Conservation (phyloP, 2,888 invertebrate genomes). For the Alitta virens region DNA sequence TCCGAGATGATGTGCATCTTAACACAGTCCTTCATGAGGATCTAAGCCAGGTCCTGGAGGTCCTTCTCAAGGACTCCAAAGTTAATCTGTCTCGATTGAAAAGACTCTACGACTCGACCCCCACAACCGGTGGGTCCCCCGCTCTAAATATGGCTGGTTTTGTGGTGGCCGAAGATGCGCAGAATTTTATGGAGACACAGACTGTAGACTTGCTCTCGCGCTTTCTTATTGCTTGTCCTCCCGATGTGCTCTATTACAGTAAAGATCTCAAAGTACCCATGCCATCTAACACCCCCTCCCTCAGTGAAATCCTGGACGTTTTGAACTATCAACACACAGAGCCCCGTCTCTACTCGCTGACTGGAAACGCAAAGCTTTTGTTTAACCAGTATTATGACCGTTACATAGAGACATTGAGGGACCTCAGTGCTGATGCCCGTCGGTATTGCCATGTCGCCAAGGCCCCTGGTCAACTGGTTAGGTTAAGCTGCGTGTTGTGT, state of each 20-base stretch:
- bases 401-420: conserved; percentile 5
- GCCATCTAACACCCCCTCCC: conserved; percentile 23
- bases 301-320: conserved; percentile 16
- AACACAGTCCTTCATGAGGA: conserved; percentile 17
- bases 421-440: conserved; percentile 7
- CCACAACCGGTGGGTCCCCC: conserved; percentile 1
- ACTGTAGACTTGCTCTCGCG: conserved; percentile 13
- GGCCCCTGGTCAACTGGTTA: conserved; percentile 21
- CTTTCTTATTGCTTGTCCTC: conserved; percentile 18
- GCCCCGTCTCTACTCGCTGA: conserved; percentile 15
- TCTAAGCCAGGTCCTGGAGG: conserved; percentile 9
- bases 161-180: conserved; percentile 13
- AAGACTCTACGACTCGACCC: conserved; percentile 10
- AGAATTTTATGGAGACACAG: conserved; percentile 5
- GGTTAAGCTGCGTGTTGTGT: conserved; percentile 11
- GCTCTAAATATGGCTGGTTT: conserved; percentile 15
- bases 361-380: conserved; percentile 13
- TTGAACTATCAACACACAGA: conserved; percentile 9
- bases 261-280: conserved; percentile 20
- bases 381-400: conserved; percentile 18
- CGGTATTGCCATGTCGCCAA: conserved; percentile 14
- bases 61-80: conserved; percentile 11
- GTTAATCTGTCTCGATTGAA: conserved; percentile 12
- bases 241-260: conserved; percentile 8
- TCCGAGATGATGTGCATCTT: conserved; percentile 12